phyloP scores from a whole-genome alignment of 1,140 invertebrate species.

The Dysdera silvatica region DNA sequence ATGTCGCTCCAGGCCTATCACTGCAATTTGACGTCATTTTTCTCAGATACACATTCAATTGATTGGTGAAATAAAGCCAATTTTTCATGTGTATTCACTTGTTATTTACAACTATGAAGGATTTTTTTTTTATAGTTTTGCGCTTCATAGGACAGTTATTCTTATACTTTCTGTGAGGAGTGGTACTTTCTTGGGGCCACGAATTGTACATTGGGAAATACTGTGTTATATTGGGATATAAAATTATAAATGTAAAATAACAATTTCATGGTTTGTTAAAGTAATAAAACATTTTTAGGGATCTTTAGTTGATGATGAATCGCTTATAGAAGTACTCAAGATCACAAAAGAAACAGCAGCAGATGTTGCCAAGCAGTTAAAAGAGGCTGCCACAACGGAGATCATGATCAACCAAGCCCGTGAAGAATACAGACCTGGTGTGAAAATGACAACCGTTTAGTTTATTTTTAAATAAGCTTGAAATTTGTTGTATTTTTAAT shows the following conservation, averaged over 20 bases:
- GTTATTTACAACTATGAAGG: no score
- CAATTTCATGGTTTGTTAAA: neutral
- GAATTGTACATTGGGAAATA: no score
- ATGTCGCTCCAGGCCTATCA: no score
- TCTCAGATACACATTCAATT: no score
- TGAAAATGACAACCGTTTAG: neutral
- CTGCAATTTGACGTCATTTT: no score
- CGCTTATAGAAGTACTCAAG: constrained; percentile 46
- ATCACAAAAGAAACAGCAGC: constrained; percentile 46
- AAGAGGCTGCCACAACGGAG: constrained; percentile 45
- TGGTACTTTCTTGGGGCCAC: no score
- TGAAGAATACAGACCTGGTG: constrained; percentile 47
- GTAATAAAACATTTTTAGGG: constrained; percentile 36
- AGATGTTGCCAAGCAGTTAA: constrained; percentile 47
- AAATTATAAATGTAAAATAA: neutral
- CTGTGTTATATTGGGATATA: no score
- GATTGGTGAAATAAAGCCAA: no score
- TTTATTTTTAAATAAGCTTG: neutral
- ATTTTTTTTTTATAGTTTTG: no score
- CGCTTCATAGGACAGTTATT: no score
- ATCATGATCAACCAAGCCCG: constrained; percentile 47
- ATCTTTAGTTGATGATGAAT: constrained; percentile 49
- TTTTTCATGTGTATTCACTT: no score
- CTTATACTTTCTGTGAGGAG: no score
- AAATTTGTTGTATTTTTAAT: neutral